Evolutionary conservation across 2,888 invertebrate genomes (phyloP), one percentile per base, ranked within the genome.

Genomic region (Hedya salicella): DNA sequence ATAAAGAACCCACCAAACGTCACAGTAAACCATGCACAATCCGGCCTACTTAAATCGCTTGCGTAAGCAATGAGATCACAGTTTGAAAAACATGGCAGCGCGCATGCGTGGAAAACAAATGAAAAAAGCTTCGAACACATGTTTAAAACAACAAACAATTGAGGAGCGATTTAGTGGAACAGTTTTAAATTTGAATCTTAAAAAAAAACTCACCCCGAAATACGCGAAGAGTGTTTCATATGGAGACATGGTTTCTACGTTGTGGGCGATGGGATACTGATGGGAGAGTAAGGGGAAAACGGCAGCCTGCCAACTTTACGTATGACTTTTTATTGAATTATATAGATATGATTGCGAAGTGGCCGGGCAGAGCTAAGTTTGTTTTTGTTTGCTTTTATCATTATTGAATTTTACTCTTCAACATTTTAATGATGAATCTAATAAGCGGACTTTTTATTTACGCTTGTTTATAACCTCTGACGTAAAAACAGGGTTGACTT

Each of bases 251-350:
- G 82, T 83, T 79, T 76, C 77, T 74, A 77, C 76, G 72, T 75
- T 71, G 72, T 68, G 66, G 72, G 71, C 82, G 67, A 82, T 80
- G 82, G 83, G 74, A 68, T 49, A 86, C 83, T 86, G 85, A 70
- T 74, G 77, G 72, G 6, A 68, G 68, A 71, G 73, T 74, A 61
- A 72, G 68, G 52, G 72, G 70, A 71, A 63, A 63, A 72, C 73
- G 88, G 88, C 87, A 82, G 64, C 71, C 63, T 85, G 88, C 87
- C 87, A 87, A 85, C 70, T 77, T 72, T 71, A 71, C 70, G 71
- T 63, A 50, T 32, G 52, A 11, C 48, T 40, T 46, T 56, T 53
- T 60, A 60, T 60, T 36, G 65, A 61, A 54, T 65, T 39, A 46
- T 61, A 61, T 30, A 14, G 30, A 53, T 42, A 42, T 52, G 39